phyloP scores from a whole-genome alignment of 92 coral and sea anemone species.

The Umimayanthus chanpuru region DNA sequence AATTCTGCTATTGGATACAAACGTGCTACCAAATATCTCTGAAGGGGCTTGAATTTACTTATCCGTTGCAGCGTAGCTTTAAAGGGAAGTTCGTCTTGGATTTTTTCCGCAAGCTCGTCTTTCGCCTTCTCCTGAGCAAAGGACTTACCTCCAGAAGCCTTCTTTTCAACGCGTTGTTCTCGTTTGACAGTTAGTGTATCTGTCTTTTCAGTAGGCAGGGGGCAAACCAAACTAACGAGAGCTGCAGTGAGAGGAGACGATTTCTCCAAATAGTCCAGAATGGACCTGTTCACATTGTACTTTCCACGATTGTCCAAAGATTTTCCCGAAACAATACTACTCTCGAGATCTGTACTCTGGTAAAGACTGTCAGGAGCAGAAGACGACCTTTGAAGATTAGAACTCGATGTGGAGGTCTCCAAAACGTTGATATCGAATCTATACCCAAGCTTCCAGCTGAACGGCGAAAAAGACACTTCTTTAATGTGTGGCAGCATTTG shows the following conservation, averaged over 20 bases:
- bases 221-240: constrained; percentile 79
- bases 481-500: constrained; percentile 66
- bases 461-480: constrained; percentile 75
- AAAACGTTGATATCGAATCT: constrained; percentile 64
- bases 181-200: neutral
- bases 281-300: constrained; percentile 67
- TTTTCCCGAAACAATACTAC: constrained; percentile 52
- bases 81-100: constrained; percentile 65
- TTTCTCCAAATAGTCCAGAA: constrained; percentile 77
- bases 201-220: constrained; percentile 42
- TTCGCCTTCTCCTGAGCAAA: neutral
- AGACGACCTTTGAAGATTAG: constrained; percentile 63
- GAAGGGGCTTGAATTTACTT: constrained; percentile 75
- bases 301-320: constrained; percentile 64
- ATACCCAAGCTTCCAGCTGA: constrained; percentile 91
- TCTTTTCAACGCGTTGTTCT: neutral
- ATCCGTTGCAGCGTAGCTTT: constrained; percentile 67
- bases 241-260: constrained; percentile 85
- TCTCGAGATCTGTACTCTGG: constrained; percentile 65
- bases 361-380: constrained; percentile 78
- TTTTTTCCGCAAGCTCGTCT: constrained; percentile 22
- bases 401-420: constrained; percentile 68
- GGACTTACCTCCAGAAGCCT: neutral
- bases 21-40: constrained; percentile 81
- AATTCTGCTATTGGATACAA: constrained; percentile 80